phyloP scores from a whole-genome alignment of 2,113 vertebrate genomes.

The Hippopotamus amphibius region DNA sequence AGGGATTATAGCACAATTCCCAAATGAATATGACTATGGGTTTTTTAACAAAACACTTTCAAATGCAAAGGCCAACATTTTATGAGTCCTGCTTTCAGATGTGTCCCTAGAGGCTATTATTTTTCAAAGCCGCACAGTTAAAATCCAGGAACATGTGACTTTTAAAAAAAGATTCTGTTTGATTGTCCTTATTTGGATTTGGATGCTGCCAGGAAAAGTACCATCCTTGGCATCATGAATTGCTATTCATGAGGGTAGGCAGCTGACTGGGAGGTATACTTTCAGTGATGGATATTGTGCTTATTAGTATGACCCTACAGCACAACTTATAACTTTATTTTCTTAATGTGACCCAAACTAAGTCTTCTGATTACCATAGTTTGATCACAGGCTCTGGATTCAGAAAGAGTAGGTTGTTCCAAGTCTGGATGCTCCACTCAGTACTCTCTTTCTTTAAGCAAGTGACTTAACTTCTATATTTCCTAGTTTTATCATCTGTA shows the following conservation, averaged over 20 bases:
- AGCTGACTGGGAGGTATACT: neutral
- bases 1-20: slow-evolving; percentile 40
- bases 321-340: neutral
- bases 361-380: neutral
- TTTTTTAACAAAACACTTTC: slow-evolving; percentile 61
- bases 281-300: neutral
- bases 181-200: slow-evolving; percentile 54
- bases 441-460: neutral
- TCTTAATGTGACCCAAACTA: neutral
- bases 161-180: neutral
- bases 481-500: neutral
- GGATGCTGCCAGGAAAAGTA: neutral
- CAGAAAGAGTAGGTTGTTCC: neutral
- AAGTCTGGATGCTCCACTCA: neutral
- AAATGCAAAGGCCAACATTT: slow-evolving; percentile 69
- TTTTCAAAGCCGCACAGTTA: slow-evolving; percentile 65
- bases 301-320: neutral
- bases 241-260: neutral
- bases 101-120: slow-evolving; percentile 46
- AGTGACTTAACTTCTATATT: neutral
- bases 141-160: slow-evolving; percentile 53
- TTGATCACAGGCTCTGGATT: neutral
- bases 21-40: neutral
- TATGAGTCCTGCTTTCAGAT: slow-evolving; percentile 43
- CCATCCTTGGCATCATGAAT: neutral